Percentiles rank a stretch among this genome's conserved stretches.
These are phyloP conservation scores for Pseudorhombus dupliciocellatus DNA, from an alignment of 2,113 vertebrate genomes.

Conservation along the genomic window DNA sequence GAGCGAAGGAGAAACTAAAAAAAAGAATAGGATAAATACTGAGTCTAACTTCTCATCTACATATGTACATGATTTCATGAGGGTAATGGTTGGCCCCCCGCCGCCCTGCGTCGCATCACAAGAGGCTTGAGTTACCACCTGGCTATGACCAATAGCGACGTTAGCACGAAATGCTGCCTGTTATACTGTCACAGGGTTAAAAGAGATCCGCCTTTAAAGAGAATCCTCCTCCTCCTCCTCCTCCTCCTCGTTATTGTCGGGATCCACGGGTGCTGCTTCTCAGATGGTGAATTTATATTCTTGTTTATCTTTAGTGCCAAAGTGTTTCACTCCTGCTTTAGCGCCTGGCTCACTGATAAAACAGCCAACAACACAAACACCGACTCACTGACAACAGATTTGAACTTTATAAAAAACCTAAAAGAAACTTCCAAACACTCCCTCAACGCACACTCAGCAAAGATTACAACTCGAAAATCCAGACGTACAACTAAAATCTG, in stretches of 20 bases:
- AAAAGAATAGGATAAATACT: conserved; percentile 49
- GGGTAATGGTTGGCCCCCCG: conserved; percentile 96
- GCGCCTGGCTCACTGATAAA: too few relatives aligned
- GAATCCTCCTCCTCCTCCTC: too few relatives aligned
- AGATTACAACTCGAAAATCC: conserved; percentile 30
- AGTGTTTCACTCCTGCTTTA: too few relatives aligned
- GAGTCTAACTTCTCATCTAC: conserved; percentile 68
- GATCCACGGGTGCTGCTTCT: too few relatives aligned
- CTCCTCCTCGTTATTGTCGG: too few relatives aligned
- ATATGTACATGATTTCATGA: conserved; percentile 80
- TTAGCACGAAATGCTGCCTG: too few relatives aligned
- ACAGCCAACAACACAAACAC: conserved; percentile 9
- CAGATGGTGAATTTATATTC: too few relatives aligned
- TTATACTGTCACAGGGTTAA: too few relatives aligned
- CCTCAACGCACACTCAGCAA: conserved; percentile 10
- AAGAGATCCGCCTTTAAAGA: too few relatives aligned
- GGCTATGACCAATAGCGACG: too few relatives aligned
- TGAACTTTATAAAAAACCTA: conserved; percentile 1
- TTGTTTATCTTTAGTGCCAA: too few relatives aligned
- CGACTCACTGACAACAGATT: neutral
- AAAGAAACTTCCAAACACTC: neutral
- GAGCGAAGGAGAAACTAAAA: conserved; percentile 46
- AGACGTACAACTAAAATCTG: conserved; percentile 51
- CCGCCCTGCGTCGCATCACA: conserved; percentile 65
- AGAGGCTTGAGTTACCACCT: neutral